Base-by-base conservation (phyloP, 1,140 invertebrate species). In the Harlomillsia oculata region DNA sequence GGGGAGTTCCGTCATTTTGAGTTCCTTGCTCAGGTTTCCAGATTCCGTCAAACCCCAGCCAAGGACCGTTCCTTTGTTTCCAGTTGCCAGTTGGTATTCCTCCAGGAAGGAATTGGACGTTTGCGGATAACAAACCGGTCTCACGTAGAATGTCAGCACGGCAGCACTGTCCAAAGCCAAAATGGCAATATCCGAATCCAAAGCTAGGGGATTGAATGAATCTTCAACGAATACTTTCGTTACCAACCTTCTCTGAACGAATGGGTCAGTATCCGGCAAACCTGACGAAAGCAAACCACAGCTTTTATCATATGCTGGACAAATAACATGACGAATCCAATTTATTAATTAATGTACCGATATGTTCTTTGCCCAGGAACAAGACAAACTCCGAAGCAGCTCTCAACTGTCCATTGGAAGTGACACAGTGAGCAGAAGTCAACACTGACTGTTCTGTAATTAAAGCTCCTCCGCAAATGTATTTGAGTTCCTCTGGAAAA, bases 101-200 rank as follows among this genome's bases (percentile, higher is more conserved):
- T 65, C 63, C 2, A 65, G 41, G 26, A 64, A 66, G 2, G 59
- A 62, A 43, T 66, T 62, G 0, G 62, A 55, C 1, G 51, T 52
- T 32, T 62, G 62, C 21, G 64, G 64, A 41, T 62, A 66, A 37
- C 64, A 66, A 13, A 58, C 64, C 9, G 64, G 64, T 9, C 64
- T 43, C 9, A 66, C 64, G 23, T 62, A 62, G 36, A 37, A 64
- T 3, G 53, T 53, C 2, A 66, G 34, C 0, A 64, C 59, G 1
- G 62, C 64, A 16, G 62, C 41, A 2, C 37, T 53, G 8, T 61
- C 56, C 28, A 66, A 34, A 3, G 62, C 49, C 23, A 66, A 36
- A 11, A 66, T 54, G 0, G 62, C 64, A 28, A 66, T 62, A 36
- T 66, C 64, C 14, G 62, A 64, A 44, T 66, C 64, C 13, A 66